Evolutionary conservation across 2,888 invertebrate genomes (phyloP).

Genomic region (Gerris lacustris): DNA sequence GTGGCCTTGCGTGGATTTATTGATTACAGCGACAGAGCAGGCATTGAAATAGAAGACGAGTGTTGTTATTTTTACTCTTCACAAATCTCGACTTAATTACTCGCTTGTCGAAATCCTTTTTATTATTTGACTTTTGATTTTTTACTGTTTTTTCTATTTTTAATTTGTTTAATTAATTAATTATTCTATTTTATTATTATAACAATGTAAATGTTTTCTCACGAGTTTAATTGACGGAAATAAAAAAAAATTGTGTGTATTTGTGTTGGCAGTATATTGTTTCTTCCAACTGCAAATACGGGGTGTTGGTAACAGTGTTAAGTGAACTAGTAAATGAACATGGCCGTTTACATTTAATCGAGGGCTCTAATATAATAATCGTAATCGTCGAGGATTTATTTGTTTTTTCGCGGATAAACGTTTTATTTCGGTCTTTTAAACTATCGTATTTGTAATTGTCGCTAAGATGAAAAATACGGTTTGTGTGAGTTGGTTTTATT

Average conservation of each 20-base stretch:
- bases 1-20: slow-evolving; percentile 5
- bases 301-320: slow-evolving; percentile 1
- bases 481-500: slow-evolving; percentile 2
- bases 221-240: background rate
- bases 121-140: background rate
- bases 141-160: background rate
- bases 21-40: background rate
- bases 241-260: background rate
- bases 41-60: background rate
- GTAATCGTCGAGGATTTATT: slow-evolving; percentile 7
- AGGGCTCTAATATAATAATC: slow-evolving; percentile 7
- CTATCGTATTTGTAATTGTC: background rate
- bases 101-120: too few species aligned
- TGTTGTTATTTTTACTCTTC: background rate
- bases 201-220: background rate
- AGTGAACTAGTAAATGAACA: slow-evolving; percentile 28
- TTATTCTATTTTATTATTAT: background rate
- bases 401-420: background rate
- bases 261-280: background rate
- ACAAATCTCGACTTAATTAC: too few species aligned
- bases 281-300: background rate
- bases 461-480: slow-evolving; percentile 13
- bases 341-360: slow-evolving; percentile 29
- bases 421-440: background rate
- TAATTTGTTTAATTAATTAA: background rate